A percentile compares a stretch with the other conserved stretches of the same genome.
These are phyloP conservation scores for Oreohelix idahoensis DNA, from an alignment of 1,140 invertebrate species.

Conservation along the genomic window DNA sequence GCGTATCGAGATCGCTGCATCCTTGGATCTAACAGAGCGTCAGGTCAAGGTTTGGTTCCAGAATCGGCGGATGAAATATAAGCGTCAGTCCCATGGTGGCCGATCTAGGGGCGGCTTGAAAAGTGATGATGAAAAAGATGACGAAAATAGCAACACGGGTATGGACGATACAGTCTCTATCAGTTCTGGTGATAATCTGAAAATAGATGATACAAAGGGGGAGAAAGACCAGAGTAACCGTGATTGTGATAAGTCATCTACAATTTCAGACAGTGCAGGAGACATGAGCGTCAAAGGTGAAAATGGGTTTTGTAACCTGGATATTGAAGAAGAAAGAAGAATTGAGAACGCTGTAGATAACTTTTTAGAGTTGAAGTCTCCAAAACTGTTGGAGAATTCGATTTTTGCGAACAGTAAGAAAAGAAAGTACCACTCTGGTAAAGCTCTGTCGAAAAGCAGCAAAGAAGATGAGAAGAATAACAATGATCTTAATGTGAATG, in stretches of 20 bases:
- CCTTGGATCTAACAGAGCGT: constrained; percentile 80
- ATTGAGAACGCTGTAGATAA: constrained; percentile 32
- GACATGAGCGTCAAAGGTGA: neutral
- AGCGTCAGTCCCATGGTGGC: constrained; percentile 62
- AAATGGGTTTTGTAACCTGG: neutral
- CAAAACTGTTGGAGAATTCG: neutral
- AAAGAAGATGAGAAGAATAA: neutral
- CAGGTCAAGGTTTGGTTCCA: constrained; percentile 71
- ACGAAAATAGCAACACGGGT: neutral
- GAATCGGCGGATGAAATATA: constrained; percentile 69
- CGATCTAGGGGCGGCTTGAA: neutral
- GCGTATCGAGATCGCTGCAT: constrained; percentile 85
- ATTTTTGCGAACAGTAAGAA: neutral
- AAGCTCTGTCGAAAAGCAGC: neutral
- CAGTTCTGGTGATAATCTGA: neutral
- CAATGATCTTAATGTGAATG: neutral
- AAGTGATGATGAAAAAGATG: constrained; percentile 23
- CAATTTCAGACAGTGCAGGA: neutral
- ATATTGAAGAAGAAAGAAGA: constrained; percentile 21
- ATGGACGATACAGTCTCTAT: neutral
- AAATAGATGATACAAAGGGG: neutral
- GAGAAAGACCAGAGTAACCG: neutral
- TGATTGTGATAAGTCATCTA: neutral
- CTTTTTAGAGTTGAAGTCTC: constrained; percentile 36
- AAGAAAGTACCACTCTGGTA: neutral